Percentiles rank a stretch among this genome's conserved stretches.
Evolutionary conservation across 2,113 vertebrate genomes (phyloP).

Genomic region (Corythornis madagascariensis): DNA sequence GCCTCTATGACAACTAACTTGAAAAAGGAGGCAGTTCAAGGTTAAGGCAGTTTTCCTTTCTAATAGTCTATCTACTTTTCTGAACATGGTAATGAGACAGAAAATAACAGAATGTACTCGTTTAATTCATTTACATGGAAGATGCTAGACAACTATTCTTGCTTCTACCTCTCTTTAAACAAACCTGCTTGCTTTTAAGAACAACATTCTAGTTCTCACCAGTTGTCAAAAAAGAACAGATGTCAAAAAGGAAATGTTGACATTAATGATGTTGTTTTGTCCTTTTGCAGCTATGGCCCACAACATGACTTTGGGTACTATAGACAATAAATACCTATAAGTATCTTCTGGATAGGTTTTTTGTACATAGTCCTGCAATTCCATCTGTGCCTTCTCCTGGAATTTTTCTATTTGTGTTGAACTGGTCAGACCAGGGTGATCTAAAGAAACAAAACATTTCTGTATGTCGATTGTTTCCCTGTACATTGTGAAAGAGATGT

Average conservation of each 20-base stretch:
- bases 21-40: not conserved
- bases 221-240: not conserved
- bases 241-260: not conserved
- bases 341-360: conserved; percentile 97
- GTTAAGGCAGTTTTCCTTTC: not conserved
- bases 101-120: not conserved
- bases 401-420: conserved; percentile 96
- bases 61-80: not conserved
- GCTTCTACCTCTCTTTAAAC: not conserved
- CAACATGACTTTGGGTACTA: conserved; percentile 39
- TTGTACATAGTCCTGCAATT: conserved; percentile 98
- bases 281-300: not conserved
- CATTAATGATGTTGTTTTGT: not conserved
- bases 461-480: conserved; percentile 46
- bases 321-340: conserved; percentile 86
- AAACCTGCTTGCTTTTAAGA: not conserved
- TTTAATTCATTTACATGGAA: not conserved
- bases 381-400: conserved; percentile 99
- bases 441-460: conserved; percentile 75
- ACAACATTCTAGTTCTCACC: not conserved
- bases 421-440: conserved; percentile 93
- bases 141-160: not conserved
- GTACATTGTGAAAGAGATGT: conserved; percentile 19
- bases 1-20: not conserved
- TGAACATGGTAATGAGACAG: not conserved